These are phyloP conservation scores for Magallana ariakensis DNA, from an alignment of 1,140 invertebrate species.

Conservation along the genomic window DNA sequence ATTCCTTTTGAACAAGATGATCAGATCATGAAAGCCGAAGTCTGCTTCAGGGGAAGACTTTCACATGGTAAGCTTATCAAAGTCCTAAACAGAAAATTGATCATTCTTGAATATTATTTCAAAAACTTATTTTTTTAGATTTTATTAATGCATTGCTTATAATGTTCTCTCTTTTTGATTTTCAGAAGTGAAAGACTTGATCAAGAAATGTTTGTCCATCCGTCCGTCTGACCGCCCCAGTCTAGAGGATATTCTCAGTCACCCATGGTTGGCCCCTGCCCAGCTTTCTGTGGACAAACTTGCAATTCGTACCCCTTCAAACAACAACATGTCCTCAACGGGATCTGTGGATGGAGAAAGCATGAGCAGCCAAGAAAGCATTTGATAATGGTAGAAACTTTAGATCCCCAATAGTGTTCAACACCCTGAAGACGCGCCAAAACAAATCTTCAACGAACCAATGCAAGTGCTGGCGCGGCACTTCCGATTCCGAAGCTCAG, in stretches of 20 bases:
- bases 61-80: conserved; percentile 76
- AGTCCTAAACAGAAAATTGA: neutral
- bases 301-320: conserved; percentile 50
- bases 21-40: conserved; percentile 83
- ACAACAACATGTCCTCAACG: conserved; percentile 58
- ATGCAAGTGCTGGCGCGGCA: neutral
- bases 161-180: conserved; percentile 74
- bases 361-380: conserved; percentile 72
- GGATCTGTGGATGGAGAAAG: conserved; percentile 64
- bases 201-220: conserved; percentile 82
- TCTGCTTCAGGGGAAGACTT: conserved; percentile 80
- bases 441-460: conserved; percentile 17
- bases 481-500: neutral
- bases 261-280: conserved; percentile 82
- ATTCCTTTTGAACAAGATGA: conserved; percentile 87
- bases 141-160: neutral
- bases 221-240: conserved; percentile 81
- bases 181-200: conserved; percentile 84
- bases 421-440: neutral
- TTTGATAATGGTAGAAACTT: conserved; percentile 59
- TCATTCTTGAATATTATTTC: neutral
- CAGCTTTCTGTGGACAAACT: conserved; percentile 62
- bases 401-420: conserved; percentile 15
- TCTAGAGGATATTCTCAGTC: conserved; percentile 83
- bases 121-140: neutral